Evolutionary conservation across 2,113 vertebrate species (phyloP).

Genomic region (Mustelus asterias): DNA sequence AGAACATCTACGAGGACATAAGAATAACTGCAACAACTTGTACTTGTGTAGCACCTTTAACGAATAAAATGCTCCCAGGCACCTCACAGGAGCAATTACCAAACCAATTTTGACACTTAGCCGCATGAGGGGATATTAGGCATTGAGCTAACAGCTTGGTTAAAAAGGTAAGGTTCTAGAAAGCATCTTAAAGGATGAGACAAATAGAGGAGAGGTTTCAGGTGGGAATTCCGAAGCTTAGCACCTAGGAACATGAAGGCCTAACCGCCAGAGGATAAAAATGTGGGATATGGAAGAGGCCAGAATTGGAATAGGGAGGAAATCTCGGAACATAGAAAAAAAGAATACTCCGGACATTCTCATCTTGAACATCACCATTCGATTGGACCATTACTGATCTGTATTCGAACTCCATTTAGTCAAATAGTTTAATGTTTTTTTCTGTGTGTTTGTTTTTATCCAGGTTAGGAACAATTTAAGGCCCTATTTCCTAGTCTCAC

Average conservation of each 20-base stretch:
- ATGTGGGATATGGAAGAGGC: not conserved
- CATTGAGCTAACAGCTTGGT: not conserved
- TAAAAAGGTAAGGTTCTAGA: not conserved
- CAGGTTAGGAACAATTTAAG: conserved; percentile 40
- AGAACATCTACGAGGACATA: too few species aligned
- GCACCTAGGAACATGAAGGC: not conserved
- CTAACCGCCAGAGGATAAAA: not conserved
- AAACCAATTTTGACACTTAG: not conserved
- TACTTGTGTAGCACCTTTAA: not conserved
- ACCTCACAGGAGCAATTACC: not conserved
- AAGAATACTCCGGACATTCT: not conserved
- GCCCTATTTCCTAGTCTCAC: conserved; percentile 38
- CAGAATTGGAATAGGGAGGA: not conserved
- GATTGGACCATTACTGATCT: not conserved
- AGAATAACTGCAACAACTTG: not conserved
- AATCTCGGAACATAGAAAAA: not conserved
- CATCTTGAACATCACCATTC: not conserved
- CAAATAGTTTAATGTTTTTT: not conserved
- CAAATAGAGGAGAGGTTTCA: not conserved
- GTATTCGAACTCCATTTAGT: not conserved
- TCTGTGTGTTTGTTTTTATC: not conserved
- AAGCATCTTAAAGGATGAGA: not conserved
- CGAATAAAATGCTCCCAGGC: not conserved
- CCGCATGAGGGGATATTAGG: not conserved
- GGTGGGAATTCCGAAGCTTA: not conserved